Conservation (phyloP, 2,797 vertebrate species). For the Manis javanica region DNA sequence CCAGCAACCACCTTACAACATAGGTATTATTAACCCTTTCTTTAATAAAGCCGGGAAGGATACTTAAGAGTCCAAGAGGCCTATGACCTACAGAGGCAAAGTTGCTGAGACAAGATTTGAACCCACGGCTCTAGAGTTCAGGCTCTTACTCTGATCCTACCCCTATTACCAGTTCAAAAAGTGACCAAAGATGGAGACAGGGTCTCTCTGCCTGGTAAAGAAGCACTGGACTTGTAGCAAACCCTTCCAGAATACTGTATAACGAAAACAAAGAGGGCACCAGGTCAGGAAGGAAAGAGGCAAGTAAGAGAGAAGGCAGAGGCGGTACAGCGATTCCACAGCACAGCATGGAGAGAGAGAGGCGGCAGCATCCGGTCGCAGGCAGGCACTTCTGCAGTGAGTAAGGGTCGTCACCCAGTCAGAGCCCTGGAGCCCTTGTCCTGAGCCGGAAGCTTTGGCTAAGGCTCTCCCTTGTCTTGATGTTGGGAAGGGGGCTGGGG, state of each 20-base stretch:
- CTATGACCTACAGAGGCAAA: not conserved
- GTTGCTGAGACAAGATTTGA: not conserved
- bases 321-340: not conserved
- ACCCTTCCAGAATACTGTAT: not conserved
- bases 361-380: not conserved
- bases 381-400: not conserved
- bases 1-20: not conserved
- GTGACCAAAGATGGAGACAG: not conserved
- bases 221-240: not conserved
- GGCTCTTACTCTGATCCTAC: not conserved
- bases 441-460: not conserved
- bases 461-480: not conserved
- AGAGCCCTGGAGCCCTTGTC: accelerated
- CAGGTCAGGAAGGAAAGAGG: not conserved
- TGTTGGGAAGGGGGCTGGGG: not conserved
- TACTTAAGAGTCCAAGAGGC: not conserved
- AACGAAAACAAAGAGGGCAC: not conserved
- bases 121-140: not conserved
- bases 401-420: not conserved
- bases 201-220: not conserved
- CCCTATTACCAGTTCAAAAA: not conserved
- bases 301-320: not conserved
- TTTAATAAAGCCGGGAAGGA: not conserved
- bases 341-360: not conserved
- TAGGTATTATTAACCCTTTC: not conserved